Evolutionary conservation across 2,888 invertebrate species (phyloP).

Genomic region (Alloscopus bannaensis): DNA sequence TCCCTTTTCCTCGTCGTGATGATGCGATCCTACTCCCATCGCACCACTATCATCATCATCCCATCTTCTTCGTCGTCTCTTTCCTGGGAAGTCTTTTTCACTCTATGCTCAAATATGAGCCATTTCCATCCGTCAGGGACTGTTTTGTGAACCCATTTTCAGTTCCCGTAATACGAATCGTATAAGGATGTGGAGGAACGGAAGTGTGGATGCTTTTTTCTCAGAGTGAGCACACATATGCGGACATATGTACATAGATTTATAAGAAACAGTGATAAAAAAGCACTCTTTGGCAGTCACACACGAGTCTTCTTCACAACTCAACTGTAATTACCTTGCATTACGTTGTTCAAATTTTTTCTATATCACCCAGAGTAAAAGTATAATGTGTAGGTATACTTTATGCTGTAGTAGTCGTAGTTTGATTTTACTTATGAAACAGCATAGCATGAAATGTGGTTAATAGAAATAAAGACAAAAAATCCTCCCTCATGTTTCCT

Average conservation of each 20-base stretch:
- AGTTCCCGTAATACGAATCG: slow-evolving; percentile 57
- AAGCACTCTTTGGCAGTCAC: slow-evolving; percentile 13
- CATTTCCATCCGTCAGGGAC: slow-evolving; percentile 61
- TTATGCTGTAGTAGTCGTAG: too few species aligned
- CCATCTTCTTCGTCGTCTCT: slow-evolving; percentile 9
- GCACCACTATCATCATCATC: slow-evolving; percentile 24
- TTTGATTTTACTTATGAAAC: too few species aligned
- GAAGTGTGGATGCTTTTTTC: too few species aligned
- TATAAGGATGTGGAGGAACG: too few species aligned
- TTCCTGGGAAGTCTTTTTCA: not conserved
- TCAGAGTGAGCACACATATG: too few species aligned
- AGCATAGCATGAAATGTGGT: slow-evolving; percentile 59
- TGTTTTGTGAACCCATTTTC: slow-evolving; percentile 58
- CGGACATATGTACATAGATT: too few species aligned
- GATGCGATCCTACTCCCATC: not conserved
- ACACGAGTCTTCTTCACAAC: slow-evolving; percentile 52
- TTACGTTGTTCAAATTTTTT: too few species aligned
- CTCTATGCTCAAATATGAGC: slow-evolving; percentile 57
- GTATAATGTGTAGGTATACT: slow-evolving; percentile 12
- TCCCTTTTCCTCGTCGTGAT: slow-evolving; percentile 11
- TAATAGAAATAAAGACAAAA: slow-evolving; percentile 58
- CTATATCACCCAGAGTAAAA: too few species aligned
- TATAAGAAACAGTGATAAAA: not conserved
- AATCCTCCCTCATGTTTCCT: slow-evolving; percentile 37
- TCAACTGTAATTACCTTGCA: slow-evolving; percentile 58